Base-by-base conservation (phyloP, 2,113 vertebrate species). In the Lagopus muta region DNA sequence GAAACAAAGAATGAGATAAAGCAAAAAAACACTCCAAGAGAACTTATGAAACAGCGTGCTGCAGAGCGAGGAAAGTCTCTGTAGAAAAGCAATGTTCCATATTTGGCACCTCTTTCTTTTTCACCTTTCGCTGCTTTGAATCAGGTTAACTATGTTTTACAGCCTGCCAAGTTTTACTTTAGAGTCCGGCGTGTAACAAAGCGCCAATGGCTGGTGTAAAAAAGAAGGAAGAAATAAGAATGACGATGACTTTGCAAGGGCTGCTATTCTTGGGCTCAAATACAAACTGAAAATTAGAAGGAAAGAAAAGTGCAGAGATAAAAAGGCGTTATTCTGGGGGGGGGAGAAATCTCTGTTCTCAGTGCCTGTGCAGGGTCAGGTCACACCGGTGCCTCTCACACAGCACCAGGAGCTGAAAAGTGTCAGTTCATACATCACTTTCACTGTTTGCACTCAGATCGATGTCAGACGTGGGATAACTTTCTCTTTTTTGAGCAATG, bases 1-100 rank as follows among this genome's bases (percentile, higher is more conserved):
- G 91, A 97, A 96, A 97, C 2, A 90, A 70, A 72, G 94, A 54
- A 65, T 97, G 96, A 98, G 72, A 65, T 4, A 73, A 64, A 94
- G 95, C 32, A 82, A 65, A 74, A 74, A 48, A 67, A 14, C 36
- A 71, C 77, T 64, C 74, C 28, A 47, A 60, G 69, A 70, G 86
- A 40, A 80, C 80, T 79, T 55, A 75, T 25, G 86, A 74, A 94
- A 94, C 89, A 54, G 74, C 5, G 43, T 64, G 24, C 50, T 14
- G 10, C 4, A 69, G 89, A 75, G 62, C 83, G 65, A 93, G 14
- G 9, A 84, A 70, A 75, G 60, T 82, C 88, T 81, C 86, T 42
- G 72, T 24, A 71, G 78, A 92, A 89, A 84, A 97, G 96, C 95
- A 94, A 91, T 43, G 64, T 38, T 64, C 88, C 71, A 52, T 34